These are phyloP conservation scores for Microplitis deprimator DNA, from an alignment of 2,888 invertebrate species.

Conservation along the genomic window DNA sequence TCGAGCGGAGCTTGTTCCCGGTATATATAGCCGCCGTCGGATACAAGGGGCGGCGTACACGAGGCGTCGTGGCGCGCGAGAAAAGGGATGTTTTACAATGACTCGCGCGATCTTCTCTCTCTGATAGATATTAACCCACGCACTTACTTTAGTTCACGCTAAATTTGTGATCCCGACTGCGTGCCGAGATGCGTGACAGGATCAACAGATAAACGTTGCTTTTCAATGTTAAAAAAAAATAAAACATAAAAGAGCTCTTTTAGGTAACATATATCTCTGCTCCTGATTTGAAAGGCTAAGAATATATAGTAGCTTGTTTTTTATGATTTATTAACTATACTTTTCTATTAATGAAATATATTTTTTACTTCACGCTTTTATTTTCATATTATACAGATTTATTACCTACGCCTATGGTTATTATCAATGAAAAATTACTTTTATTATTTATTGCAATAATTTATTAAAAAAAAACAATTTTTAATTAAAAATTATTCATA, in stretches of 20 bases:
- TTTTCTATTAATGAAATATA: background rate
- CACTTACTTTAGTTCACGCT: slow-evolving; percentile 60
- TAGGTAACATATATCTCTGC: background rate
- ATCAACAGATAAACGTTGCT: background rate
- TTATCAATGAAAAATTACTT: background rate
- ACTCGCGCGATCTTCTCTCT: slow-evolving; percentile 44
- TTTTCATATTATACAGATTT: background rate
- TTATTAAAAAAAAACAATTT: background rate
- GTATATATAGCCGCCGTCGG: slow-evolving; percentile 44
- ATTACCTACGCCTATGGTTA: background rate
- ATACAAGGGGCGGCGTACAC: slow-evolving; percentile 45
- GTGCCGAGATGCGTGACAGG: slow-evolving; percentile 27
- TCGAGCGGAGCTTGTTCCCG: background rate
- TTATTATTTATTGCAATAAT: background rate
- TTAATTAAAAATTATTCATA: background rate
- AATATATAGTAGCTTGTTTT: background rate
- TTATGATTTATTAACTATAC: background rate
- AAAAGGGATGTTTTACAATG: slow-evolving; percentile 69
- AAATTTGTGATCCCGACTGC: slow-evolving; percentile 39
- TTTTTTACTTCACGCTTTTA: background rate
- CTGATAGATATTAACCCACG: slow-evolving; percentile 59
- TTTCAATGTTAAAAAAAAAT: background rate
- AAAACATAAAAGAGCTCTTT: background rate
- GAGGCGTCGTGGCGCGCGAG: slow-evolving; percentile 46
- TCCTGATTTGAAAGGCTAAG: background rate